A percentile compares a stretch with the other conserved stretches of the same genome.
Evolutionary conservation across 2,888 invertebrate species (phyloP).

Genomic region (Archips crataeganus): DNA sequence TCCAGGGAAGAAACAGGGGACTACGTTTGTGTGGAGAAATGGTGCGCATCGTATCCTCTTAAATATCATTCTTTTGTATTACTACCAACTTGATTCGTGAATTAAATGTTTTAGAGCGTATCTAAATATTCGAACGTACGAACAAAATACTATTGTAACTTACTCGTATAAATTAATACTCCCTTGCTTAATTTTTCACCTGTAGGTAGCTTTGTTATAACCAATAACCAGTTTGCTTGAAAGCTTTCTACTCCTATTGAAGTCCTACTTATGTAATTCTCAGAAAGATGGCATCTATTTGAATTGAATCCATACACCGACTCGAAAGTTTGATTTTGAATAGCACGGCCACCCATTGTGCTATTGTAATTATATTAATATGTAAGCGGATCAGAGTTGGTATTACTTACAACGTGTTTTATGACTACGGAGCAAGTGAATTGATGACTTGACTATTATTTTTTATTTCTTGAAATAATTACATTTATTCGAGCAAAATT

Average conservation of each 20-base stretch:
- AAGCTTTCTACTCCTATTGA: conserved; percentile 13
- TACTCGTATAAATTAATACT: neutral
- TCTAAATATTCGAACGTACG: neutral
- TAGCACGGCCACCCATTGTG: conserved; percentile 28
- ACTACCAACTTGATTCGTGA: neutral
- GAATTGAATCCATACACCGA: conserved; percentile 22
- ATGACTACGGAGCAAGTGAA: neutral
- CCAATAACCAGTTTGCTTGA: conserved; percentile 13
- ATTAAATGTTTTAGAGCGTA: neutral
- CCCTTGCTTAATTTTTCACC: conserved; percentile 1
- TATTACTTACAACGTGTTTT: neutral
- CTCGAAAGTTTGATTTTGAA: conserved; percentile 36
- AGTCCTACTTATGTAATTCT: conserved; percentile 23
- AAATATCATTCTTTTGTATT: too few species aligned
- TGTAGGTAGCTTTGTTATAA: conserved; percentile 11
- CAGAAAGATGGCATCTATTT: conserved; percentile 31
- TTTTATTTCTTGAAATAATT: too few species aligned
- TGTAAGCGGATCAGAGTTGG: conserved; percentile 3
- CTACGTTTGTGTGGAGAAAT: too few species aligned
- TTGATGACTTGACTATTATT: too few species aligned
- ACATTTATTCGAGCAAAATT: too few species aligned
- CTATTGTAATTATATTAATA: conserved; percentile 24
- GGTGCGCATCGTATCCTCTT: too few species aligned
- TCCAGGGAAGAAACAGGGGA: too few species aligned
- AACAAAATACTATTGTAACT: neutral